Conservation (phyloP, 2,113 vertebrate species). For the Brachyhypopomus gauderio region DNA sequence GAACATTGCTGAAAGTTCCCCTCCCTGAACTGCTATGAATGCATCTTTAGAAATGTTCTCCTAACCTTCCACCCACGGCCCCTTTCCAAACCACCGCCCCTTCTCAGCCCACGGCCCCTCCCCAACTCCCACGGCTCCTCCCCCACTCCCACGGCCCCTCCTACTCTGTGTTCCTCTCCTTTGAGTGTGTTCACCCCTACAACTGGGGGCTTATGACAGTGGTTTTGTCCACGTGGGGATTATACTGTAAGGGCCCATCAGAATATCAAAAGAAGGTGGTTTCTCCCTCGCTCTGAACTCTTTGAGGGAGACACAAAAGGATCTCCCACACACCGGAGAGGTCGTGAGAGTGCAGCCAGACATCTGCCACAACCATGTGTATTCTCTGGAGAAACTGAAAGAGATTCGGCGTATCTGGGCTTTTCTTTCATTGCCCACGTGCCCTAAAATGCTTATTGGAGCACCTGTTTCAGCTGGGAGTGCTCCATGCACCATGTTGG, state of each 20-base stretch:
- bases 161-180: slow-evolving; percentile 24
- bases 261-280: slow-evolving; percentile 61
- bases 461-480: background rate
- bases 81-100: slow-evolving; percentile 25
- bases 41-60: slow-evolving; percentile 42
- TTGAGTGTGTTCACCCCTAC: slow-evolving; percentile 52
- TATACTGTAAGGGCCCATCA: slow-evolving; percentile 54
- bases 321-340: slow-evolving; percentile 39
- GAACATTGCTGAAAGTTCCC: slow-evolving; percentile 22
- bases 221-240: slow-evolving; percentile 51
- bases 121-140: slow-evolving; percentile 17
- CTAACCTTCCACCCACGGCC: slow-evolving; percentile 29
- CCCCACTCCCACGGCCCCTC: slow-evolving; percentile 28
- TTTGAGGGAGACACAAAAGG: slow-evolving; percentile 47
- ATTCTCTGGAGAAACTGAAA: slow-evolving; percentile 36
- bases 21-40: slow-evolving; percentile 54
- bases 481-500: background rate
- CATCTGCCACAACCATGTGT: slow-evolving; percentile 36
- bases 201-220: slow-evolving; percentile 51
- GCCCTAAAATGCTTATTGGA: background rate
- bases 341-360: slow-evolving; percentile 16
- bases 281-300: slow-evolving; percentile 51
- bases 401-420: slow-evolving; percentile 9
- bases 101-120: slow-evolving; percentile 31
- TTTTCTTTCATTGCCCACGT: slow-evolving; percentile 7